A percentile compares a stretch with the other conserved stretches of the same genome.
Evolutionary conservation across 2,888 invertebrate genomes (phyloP).

Genomic region (Archaeoteleia sp.): DNA sequence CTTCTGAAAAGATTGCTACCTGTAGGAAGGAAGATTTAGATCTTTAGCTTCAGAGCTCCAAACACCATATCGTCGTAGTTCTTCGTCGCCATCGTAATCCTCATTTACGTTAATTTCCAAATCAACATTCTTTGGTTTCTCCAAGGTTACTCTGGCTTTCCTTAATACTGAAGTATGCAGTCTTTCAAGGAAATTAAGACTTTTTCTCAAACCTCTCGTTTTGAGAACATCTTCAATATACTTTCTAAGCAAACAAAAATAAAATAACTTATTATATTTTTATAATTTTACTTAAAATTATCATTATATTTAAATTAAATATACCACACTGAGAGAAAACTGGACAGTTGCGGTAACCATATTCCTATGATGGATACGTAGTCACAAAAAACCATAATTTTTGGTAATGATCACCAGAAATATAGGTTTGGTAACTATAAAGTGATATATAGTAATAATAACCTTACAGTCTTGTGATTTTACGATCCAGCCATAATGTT

Average conservation of each 20-base stretch:
- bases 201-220: conserved; percentile 89
- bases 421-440: too few species aligned
- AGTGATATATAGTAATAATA: too few species aligned
- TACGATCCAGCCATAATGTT: too few species aligned
- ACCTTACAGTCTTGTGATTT: too few species aligned
- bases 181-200: conserved; percentile 86
- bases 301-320: neutral
- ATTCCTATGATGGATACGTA: too few species aligned
- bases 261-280: neutral
- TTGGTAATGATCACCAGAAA: too few species aligned
- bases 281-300: neutral
- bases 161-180: conserved; percentile 82
- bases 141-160: conserved; percentile 83
- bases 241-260: conserved; percentile 76
- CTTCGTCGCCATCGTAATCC: conserved; percentile 75
- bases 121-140: conserved; percentile 75
- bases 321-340: too few species aligned
- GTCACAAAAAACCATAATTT: too few species aligned
- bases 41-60: conserved; percentile 85
- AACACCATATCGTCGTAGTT: conserved; percentile 81
- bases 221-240: conserved; percentile 93
- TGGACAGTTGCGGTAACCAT: too few species aligned
- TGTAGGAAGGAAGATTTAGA: conserved; percentile 90
- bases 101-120: conserved; percentile 54
- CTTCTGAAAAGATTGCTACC: too few species aligned